Evolutionary conservation across 2,888 invertebrate species (phyloP).

Genomic region (Cheilosia soror): DNA sequence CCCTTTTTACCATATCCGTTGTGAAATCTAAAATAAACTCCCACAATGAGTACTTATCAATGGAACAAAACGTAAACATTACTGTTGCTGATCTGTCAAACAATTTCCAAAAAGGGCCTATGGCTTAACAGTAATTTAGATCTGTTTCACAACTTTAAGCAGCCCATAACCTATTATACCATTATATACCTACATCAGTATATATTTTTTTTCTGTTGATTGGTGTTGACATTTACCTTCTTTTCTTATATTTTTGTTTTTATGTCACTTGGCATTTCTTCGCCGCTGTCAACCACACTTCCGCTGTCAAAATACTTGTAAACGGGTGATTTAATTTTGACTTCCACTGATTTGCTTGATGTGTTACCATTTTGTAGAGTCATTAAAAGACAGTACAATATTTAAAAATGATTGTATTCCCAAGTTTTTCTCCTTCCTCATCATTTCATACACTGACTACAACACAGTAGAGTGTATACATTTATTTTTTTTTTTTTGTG

Average conservation of each 20-base stretch:
- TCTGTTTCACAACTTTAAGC: conserved; percentile 24
- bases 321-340: conserved; percentile 50
- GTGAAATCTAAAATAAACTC: conserved; percentile 7
- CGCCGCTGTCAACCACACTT: conserved; percentile 39
- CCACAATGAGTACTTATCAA: no score
- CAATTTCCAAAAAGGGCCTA: background rate
- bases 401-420: conserved; percentile 26
- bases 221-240: conserved; percentile 44
- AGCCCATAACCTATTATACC: background rate
- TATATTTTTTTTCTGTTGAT: background rate
- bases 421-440: background rate
- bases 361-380: background rate
- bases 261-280: conserved; percentile 7
- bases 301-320: conserved; percentile 42
- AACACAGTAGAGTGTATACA: background rate
- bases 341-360: conserved; percentile 10
- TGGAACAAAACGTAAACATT: background rate
- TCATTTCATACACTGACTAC: background rate
- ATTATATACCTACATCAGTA: background rate
- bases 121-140: conserved; percentile 23
- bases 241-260: conserved; percentile 11
- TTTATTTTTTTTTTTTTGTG: conserved; percentile 13
- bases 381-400: conserved; percentile 17
- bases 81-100: conserved; percentile 21
- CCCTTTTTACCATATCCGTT: background rate